Conservation (phyloP, 1,140 invertebrate genomes). For the Brachionus rotundiformis region DNA sequence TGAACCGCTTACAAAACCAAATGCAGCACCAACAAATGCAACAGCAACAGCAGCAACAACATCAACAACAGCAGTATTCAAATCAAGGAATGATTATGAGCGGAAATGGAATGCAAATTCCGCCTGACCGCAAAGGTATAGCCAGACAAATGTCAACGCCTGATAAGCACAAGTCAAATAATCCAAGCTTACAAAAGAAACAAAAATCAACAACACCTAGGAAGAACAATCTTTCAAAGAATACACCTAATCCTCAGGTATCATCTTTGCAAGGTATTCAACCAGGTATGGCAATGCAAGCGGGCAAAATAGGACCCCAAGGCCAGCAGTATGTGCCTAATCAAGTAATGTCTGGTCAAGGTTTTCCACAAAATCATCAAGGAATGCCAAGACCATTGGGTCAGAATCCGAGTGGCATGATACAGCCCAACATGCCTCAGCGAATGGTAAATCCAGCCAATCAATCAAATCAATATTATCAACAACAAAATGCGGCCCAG, state of each 20-base stretch:
- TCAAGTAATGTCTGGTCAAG: conserved; percentile 4
- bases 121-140: not conserved
- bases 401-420: not conserved
- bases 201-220: conserved; percentile 40
- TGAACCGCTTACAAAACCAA: conserved; percentile 30
- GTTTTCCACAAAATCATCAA: not conserved
- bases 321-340: not conserved
- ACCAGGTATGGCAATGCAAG: not conserved
- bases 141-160: conserved; percentile 8
- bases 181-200: not conserved
- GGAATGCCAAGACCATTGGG: not conserved
- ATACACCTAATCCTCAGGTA: conserved; percentile 17
- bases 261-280: not conserved
- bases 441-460: not conserved
- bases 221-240: not conserved
- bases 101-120: conserved; percentile 9
- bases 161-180: not conserved
- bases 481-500: not conserved
- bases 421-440: not conserved
- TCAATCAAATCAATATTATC: conserved; percentile 25
- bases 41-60: not conserved
- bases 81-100: not conserved
- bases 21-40: conserved; percentile 31
- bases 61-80: not conserved
- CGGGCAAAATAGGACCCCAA: not conserved